phyloP scores from a whole-genome alignment of 1,140 invertebrate species.

The Hycleus phaleratus region DNA sequence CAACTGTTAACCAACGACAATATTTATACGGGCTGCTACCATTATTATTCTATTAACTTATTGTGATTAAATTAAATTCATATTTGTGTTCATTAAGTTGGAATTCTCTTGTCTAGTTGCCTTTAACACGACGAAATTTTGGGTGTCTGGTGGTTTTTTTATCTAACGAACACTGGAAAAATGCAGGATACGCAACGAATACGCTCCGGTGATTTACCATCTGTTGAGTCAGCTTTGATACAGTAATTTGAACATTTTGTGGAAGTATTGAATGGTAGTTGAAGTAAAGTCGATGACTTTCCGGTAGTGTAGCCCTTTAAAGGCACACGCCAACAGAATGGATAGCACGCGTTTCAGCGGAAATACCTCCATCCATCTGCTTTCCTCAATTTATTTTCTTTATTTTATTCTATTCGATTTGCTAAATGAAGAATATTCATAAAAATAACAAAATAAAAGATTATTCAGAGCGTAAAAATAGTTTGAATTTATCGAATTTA shows the following conservation, averaged over 20 bases:
- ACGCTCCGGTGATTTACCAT: slow-evolving; percentile 7
- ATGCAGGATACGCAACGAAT: not conserved
- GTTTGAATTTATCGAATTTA: too few relatives aligned
- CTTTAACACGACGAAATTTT: too few relatives aligned
- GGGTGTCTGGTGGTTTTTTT: too few relatives aligned
- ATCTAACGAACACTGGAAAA: not conserved
- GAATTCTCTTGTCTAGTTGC: too few relatives aligned
- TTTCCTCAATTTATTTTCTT: not conserved
- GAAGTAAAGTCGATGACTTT: not conserved
- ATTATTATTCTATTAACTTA: slow-evolving; percentile 22
- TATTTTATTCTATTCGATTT: too few relatives aligned
- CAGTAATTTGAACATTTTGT: too few relatives aligned
- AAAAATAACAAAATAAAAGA: too few relatives aligned
- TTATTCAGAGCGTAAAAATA: too few relatives aligned
- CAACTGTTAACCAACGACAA: slow-evolving; percentile 5
- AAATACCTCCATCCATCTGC: not conserved
- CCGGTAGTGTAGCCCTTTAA: not conserved
- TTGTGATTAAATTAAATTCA: slow-evolving; percentile 11
- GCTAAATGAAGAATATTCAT: too few relatives aligned
- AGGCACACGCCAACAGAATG: slow-evolving; percentile 10
- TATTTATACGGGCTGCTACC: slow-evolving; percentile 13
- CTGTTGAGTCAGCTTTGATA: slow-evolving; percentile 3
- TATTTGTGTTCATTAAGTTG: slow-evolving; percentile 15
- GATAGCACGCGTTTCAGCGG: not conserved
- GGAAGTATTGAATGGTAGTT: not conserved